Conservation (phyloP, 2,797 vertebrate genomes). For the Sus cebifrons region DNA sequence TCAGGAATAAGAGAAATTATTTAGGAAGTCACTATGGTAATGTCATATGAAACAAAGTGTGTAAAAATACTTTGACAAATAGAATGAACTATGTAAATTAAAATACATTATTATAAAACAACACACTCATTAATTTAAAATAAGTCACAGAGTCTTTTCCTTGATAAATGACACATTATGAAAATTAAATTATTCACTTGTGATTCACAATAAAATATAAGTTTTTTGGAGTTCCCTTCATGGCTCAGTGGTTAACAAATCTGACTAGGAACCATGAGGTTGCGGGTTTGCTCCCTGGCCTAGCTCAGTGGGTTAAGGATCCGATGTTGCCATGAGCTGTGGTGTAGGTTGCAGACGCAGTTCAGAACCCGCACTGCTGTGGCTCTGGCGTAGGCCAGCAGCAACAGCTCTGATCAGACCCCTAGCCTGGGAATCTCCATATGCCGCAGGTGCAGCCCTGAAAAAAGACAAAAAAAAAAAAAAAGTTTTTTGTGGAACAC, state of each 20-base stretch:
- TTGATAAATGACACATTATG: neutral
- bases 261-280: too few species aligned
- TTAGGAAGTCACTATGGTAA: conserved; percentile 7
- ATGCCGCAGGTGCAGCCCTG: too few species aligned
- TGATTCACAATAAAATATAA: neutral
- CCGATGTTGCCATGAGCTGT: too few species aligned
- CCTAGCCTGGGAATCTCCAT: too few species aligned
- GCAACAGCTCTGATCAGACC: too few species aligned
- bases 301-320: too few species aligned
- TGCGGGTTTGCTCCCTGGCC: too few species aligned
- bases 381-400: too few species aligned
- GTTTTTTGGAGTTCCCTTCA: neutral
- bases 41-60: conserved; percentile 31
- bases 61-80: neutral
- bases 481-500: neutral
- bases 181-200: neutral
- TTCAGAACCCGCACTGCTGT: too few species aligned
- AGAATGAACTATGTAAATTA: neutral
- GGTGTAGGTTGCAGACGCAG: too few species aligned
- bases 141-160: neutral
- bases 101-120: conserved; percentile 46
- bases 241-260: too few species aligned
- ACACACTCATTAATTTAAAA: conserved; percentile 37
- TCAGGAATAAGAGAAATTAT: conserved; percentile 35
- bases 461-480: too few species aligned